These are phyloP conservation scores for Ardeotis arabs DNA, from an alignment of 2,113 vertebrate species.

Conservation along the genomic window DNA sequence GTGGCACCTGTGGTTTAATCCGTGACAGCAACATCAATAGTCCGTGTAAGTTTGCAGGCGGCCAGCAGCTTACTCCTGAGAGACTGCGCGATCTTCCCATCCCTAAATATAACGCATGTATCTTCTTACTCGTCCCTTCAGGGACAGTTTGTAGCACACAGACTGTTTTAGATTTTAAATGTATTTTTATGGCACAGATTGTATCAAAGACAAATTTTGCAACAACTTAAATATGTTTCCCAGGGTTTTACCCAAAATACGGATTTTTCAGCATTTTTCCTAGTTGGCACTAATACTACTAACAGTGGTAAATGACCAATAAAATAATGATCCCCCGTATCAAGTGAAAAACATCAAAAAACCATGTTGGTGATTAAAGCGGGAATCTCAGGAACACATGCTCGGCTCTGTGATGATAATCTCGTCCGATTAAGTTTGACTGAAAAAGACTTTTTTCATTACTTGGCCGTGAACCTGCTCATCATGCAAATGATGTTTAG, in stretches of 20 bases:
- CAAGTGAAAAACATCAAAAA: not conserved
- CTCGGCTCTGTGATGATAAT: not conserved
- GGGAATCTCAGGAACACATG: not conserved
- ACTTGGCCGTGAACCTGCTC: not conserved
- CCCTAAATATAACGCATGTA: not conserved
- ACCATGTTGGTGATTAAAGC: not conserved
- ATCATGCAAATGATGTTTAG: too few relatives aligned
- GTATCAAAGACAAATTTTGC: not conserved
- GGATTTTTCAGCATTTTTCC: not conserved
- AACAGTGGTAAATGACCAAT: not conserved
- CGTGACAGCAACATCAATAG: not conserved
- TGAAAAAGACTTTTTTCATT: not conserved
- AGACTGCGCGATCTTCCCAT: not conserved
- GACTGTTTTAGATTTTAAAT: not conserved
- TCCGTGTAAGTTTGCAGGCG: not conserved
- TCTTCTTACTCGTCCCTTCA: rapidly evolving
- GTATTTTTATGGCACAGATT: not conserved
- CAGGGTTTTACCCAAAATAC: not conserved
- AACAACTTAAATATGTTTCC: not conserved
- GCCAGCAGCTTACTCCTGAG: not conserved
- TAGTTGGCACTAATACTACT: not conserved
- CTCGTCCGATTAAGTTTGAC: not conserved
- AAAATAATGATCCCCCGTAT: not conserved
- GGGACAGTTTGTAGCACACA: not conserved
- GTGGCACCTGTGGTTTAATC: not conserved